Evolutionary conservation across 2,797 vertebrate genomes (phyloP).

Genomic region (Echiichthys vipera): DNA sequence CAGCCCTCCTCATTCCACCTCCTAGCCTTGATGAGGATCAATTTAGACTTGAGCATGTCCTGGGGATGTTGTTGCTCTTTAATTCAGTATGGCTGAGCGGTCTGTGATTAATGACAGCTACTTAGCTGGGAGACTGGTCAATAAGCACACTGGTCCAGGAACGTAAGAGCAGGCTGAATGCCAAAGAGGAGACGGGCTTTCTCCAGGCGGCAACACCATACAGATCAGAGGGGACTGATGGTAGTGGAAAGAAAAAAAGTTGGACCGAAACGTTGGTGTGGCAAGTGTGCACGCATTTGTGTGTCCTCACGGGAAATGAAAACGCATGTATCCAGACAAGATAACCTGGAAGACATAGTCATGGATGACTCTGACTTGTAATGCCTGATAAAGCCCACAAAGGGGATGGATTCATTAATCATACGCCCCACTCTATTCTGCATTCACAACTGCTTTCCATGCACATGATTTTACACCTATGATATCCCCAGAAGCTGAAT

Average conservation of each 20-base stretch:
- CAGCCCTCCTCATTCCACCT: slow-evolving; percentile 40
- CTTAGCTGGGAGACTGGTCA: slow-evolving; percentile 71
- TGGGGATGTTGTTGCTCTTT: slow-evolving; percentile 58
- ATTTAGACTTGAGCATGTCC: slow-evolving; percentile 61
- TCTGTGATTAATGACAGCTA: slow-evolving; percentile 75
- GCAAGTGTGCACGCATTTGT: background rate
- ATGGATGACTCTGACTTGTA: slow-evolving; percentile 2
- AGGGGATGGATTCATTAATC: slow-evolving; percentile 4
- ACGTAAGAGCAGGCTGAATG: slow-evolving; percentile 61
- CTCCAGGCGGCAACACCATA: slow-evolving; percentile 16
- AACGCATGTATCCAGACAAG: slow-evolving; percentile 9
- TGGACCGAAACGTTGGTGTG: slow-evolving; percentile 5
- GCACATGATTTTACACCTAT: slow-evolving; percentile 1
- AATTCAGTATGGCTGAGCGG: slow-evolving; percentile 64
- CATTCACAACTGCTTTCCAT: slow-evolving; percentile 2
- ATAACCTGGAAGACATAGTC: slow-evolving; percentile 22
- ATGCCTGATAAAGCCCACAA: slow-evolving; percentile 9
- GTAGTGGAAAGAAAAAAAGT: background rate
- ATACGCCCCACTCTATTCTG: background rate
- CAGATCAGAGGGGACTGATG: slow-evolving; percentile 10
- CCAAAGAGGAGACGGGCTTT: slow-evolving; percentile 28
- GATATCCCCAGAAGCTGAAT: background rate
- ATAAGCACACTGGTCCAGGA: slow-evolving; percentile 65
- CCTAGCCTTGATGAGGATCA: slow-evolving; percentile 55
- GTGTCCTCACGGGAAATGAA: background rate